These are phyloP conservation scores for Lepidonotus clava DNA, from an alignment of 2,888 invertebrate species.

Conservation along the genomic window DNA sequence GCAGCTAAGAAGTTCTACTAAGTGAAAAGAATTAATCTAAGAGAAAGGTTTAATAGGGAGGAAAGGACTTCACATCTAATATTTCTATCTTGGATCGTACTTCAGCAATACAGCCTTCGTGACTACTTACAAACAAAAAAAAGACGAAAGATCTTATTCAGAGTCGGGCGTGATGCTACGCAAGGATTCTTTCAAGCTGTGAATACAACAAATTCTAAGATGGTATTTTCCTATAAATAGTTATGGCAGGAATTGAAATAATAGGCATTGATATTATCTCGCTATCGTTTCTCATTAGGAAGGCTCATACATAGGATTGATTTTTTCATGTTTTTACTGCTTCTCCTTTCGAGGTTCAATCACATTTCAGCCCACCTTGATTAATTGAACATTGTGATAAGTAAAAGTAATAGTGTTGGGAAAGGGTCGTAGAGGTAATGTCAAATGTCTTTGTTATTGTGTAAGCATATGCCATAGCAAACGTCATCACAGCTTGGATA, in stretches of 20 bases:
- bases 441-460: not conserved
- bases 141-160: too few relatives aligned
- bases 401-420: not conserved
- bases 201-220: not conserved
- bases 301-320: not conserved
- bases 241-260: not conserved
- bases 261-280: not conserved
- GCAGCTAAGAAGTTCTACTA: conserved; percentile 67
- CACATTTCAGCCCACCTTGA: not conserved
- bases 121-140: too few relatives aligned
- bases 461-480: not conserved
- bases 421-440: not conserved
- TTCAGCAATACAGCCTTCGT: too few relatives aligned
- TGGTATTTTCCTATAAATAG: not conserved
- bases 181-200: too few relatives aligned
- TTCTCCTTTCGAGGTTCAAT: too few relatives aligned
- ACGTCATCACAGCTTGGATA: not conserved
- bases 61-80: too few relatives aligned
- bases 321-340: not conserved
- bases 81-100: too few relatives aligned
- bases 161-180: too few relatives aligned
- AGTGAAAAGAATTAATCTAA: not conserved
- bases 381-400: conserved; percentile 19
- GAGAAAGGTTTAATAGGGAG: too few relatives aligned
- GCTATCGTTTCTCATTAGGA: not conserved